A percentile compares a stretch with the other conserved stretches of the same genome.
These are phyloP conservation scores for Drosophila lacteicornis DNA, from an alignment of 1,140 invertebrate species.

Conservation along the genomic window DNA sequence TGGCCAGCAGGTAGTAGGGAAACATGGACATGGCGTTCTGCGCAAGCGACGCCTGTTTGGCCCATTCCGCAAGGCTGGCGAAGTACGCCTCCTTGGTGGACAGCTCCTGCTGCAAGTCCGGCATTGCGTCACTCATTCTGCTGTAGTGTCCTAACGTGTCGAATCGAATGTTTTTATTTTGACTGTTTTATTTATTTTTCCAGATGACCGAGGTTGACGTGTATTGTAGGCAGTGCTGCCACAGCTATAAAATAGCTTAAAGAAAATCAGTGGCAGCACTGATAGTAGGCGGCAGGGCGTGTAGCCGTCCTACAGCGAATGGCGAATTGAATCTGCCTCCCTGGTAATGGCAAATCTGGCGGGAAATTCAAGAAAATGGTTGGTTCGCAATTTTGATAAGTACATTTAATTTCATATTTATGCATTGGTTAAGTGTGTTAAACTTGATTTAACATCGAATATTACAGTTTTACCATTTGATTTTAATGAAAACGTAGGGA, in stretches of 20 bases:
- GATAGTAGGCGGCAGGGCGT: conserved; percentile 16
- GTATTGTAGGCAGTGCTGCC: conserved; percentile 10
- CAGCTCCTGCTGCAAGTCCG: conserved; percentile 11
- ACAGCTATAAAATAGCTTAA: too few relatives aligned
- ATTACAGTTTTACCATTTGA: too few relatives aligned
- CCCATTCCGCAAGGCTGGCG: conserved; percentile 85
- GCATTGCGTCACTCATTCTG: conserved; percentile 34
- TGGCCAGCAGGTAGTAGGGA: conserved; percentile 87
- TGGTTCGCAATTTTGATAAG: neutral
- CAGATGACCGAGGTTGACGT: conserved; percentile 58
- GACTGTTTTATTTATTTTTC: conserved; percentile 52
- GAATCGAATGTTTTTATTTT: conserved; percentile 20
- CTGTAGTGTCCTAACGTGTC: neutral
- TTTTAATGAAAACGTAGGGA: too few relatives aligned
- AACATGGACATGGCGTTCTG: conserved; percentile 86
- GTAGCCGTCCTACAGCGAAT: conserved; percentile 19
- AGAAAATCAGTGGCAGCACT: too few relatives aligned
- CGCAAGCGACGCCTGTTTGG: conserved; percentile 86
- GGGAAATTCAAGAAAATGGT: neutral
- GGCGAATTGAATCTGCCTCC: neutral
- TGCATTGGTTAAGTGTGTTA: too few relatives aligned
- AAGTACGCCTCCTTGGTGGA: conserved; percentile 86
- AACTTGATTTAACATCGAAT: too few relatives aligned
- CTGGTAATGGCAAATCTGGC: neutral
- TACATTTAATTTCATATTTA: too few relatives aligned